These are phyloP conservation scores for Medauroidea extradentata DNA, from an alignment of 1,140 invertebrate species.

Conservation along the genomic window DNA sequence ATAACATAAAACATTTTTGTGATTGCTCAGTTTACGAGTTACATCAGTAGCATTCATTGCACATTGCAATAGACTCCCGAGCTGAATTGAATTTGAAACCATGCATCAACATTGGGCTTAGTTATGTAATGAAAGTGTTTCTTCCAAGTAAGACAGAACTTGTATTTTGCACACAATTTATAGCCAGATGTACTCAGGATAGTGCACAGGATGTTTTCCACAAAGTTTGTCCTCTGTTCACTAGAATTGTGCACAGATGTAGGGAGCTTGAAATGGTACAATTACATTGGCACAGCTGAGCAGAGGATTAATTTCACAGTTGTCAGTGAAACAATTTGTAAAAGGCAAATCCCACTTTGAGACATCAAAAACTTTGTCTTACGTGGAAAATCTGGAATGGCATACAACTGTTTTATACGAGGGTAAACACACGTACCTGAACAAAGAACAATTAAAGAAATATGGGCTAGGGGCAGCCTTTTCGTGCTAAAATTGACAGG, in stretches of 20 bases:
- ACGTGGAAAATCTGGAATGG: conserved; percentile 6
- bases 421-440: background rate
- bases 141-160: background rate
- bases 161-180: background rate
- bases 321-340: conserved; percentile 17
- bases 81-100: background rate
- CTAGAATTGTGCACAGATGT: background rate
- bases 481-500: conserved; percentile 10
- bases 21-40: background rate
- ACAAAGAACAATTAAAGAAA: background rate
- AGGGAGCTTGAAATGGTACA: background rate
- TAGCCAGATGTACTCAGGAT: background rate
- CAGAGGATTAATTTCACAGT: conserved; percentile 1
- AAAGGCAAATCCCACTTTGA: conserved; percentile 5
- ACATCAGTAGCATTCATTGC: background rate
- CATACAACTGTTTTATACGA: conserved; percentile 3
- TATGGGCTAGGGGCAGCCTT: conserved; percentile 18
- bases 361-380: conserved; percentile 10
- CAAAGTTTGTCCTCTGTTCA: conserved; percentile 2
- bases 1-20: too few species aligned
- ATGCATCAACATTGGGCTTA: background rate
- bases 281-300: background rate
- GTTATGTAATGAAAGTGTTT: conserved; percentile 1
- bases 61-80: background rate
- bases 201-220: background rate